Conservation (phyloP, 2,113 vertebrate genomes). For the Lepisosteus osseus region DNA sequence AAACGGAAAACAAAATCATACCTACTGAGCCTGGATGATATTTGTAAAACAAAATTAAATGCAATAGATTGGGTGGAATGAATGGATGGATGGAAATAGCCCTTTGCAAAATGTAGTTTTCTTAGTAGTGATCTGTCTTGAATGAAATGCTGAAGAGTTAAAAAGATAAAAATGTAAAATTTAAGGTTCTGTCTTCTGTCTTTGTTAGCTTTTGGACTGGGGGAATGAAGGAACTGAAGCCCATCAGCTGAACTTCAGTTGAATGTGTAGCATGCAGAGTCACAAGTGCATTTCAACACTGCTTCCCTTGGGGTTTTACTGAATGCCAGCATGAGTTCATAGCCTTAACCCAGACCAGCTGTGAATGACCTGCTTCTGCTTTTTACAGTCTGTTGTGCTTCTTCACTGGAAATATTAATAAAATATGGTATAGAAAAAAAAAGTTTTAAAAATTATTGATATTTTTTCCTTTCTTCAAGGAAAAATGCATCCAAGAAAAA, state of each 20-base stretch:
- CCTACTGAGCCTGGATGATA: too few relatives aligned
- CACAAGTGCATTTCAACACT: too few relatives aligned
- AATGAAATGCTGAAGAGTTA: conserved; percentile 28
- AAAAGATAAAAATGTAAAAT: background rate
- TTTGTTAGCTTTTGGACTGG: too few relatives aligned
- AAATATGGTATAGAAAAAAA: too few relatives aligned
- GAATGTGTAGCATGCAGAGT: background rate
- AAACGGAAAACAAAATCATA: background rate
- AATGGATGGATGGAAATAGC: conserved; percentile 46
- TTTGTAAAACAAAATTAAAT: conserved; percentile 15
- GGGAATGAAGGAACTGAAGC: background rate
- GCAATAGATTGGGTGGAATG: conserved; percentile 18
- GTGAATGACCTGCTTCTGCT: background rate
- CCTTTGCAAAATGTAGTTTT: conserved; percentile 57
- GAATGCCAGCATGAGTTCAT: too few relatives aligned
- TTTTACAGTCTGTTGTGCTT: background rate
- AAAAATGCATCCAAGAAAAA: too few relatives aligned
- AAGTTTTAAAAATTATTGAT: too few relatives aligned
- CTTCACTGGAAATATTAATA: background rate
- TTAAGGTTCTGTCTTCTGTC: too few relatives aligned
- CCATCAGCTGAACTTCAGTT: background rate
- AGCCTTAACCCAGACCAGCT: background rate
- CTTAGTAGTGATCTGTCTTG: conserved; percentile 38
- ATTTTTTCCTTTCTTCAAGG: too few relatives aligned
- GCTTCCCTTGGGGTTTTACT: too few relatives aligned